phyloP scores from a whole-genome alignment of 2,113 vertebrate species.

The Phrynosoma platyrhinos region DNA sequence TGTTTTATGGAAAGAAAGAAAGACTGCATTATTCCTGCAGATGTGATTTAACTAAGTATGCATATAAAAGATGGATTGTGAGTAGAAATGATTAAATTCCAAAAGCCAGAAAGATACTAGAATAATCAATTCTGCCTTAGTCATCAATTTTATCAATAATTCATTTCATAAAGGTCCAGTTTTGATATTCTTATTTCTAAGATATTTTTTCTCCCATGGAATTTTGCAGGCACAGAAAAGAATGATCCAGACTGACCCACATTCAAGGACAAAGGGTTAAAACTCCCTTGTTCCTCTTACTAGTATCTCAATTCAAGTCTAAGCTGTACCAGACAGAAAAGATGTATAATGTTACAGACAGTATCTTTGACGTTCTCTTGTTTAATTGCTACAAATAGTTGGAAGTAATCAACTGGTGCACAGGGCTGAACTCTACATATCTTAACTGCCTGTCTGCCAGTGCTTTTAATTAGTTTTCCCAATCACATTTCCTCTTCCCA shows the following conservation, averaged over 20 bases:
- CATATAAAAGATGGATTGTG: neutral
- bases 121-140: slow-evolving; percentile 9
- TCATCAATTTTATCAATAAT: neutral
- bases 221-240: neutral
- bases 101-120: slow-evolving; percentile 18
- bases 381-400: neutral
- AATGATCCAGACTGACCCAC: neutral
- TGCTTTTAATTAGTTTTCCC: slow-evolving; percentile 29
- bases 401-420: neutral
- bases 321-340: too few species aligned
- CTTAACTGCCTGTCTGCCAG: neutral
- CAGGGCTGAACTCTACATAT: neutral
- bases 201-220: neutral
- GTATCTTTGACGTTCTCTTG: neutral
- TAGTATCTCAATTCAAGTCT: too few species aligned
- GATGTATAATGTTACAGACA: neutral
- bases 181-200: slow-evolving; percentile 5
- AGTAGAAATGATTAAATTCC: neutral
- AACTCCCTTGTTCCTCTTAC: neutral
- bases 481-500: slow-evolving; percentile 22
- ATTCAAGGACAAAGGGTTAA: neutral
- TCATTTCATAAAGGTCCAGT: neutral
- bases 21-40: slow-evolving; percentile 20
- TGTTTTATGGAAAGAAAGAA: slow-evolving; percentile 62
- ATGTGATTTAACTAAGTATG: neutral